phyloP scores from a whole-genome alignment of 2,888 invertebrate genomes.

The Neuroscelio doddi region DNA sequence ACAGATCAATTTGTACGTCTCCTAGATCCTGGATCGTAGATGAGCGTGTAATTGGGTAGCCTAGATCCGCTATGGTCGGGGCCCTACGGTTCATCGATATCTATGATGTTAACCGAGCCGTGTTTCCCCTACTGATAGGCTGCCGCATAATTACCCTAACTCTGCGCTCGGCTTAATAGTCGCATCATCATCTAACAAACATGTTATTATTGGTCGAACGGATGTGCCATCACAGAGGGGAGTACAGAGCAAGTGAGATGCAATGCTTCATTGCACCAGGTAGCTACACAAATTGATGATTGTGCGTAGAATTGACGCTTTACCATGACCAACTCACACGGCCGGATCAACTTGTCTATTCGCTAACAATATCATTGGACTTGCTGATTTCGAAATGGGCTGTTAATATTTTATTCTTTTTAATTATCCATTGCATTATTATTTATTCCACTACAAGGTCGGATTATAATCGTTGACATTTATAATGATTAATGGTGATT shows the following conservation, averaged over 20 bases:
- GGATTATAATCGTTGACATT: too few relatives aligned
- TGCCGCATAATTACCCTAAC: constrained; percentile 62
- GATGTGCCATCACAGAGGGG: constrained; percentile 32
- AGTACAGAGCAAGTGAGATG: constrained; percentile 22
- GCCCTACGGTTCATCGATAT: constrained; percentile 60
- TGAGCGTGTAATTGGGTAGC: constrained; percentile 66
- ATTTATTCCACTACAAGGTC: too few relatives aligned
- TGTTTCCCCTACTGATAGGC: constrained; percentile 61
- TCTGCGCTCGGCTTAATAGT: constrained; percentile 56
- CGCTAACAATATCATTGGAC: neutral
- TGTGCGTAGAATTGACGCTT: constrained; percentile 23
- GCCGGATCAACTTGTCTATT: neutral
- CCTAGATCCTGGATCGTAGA: constrained; percentile 63
- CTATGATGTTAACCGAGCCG: constrained; percentile 64
- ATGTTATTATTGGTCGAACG: constrained; percentile 58
- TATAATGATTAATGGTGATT: too few relatives aligned
- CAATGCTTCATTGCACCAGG: constrained; percentile 12
- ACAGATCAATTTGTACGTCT: constrained; percentile 67
- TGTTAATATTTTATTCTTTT: too few relatives aligned
- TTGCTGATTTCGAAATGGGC: too few relatives aligned
- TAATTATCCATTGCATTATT: too few relatives aligned
- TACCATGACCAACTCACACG: constrained; percentile 4
- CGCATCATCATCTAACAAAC: constrained; percentile 61
- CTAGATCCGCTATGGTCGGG: constrained; percentile 55
- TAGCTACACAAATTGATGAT: constrained; percentile 35